A percentile compares a stretch with the other conserved stretches of the same genome.
Evolutionary conservation across 2,797 vertebrate genomes (phyloP).

Genomic region (Melanotaenia parkinsoni): DNA sequence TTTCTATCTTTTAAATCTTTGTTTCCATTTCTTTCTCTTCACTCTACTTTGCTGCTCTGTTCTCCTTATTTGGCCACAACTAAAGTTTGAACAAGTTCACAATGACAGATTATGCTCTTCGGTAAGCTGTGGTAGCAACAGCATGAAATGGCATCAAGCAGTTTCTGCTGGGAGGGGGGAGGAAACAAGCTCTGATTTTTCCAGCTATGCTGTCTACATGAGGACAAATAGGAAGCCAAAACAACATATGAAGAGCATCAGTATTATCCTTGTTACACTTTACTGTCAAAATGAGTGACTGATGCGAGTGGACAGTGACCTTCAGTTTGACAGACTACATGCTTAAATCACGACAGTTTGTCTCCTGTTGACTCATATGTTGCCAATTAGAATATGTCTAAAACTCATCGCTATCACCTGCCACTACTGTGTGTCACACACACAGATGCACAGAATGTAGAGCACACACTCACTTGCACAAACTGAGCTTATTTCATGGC

Average conservation of each 20-base stretch:
- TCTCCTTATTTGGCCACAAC: neutral
- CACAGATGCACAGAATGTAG: slow-evolving; percentile 23
- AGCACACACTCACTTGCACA: slow-evolving; percentile 22
- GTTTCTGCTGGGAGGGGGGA: slow-evolving; percentile 33
- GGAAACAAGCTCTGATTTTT: slow-evolving; percentile 49
- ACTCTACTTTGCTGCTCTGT: too few relatives aligned
- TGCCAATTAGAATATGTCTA: slow-evolving; percentile 46
- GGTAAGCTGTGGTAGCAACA: slow-evolving; percentile 30
- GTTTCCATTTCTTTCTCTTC: too few relatives aligned
- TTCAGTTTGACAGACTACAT: slow-evolving; percentile 47
- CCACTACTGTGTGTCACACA: slow-evolving; percentile 18
- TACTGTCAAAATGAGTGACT: slow-evolving; percentile 33
- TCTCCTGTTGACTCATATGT: slow-evolving; percentile 22
- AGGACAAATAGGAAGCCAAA: slow-evolving; percentile 32
- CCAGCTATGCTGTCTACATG: slow-evolving; percentile 31
- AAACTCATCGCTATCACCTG: slow-evolving; percentile 43
- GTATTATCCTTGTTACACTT: slow-evolving; percentile 51
- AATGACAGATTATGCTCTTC: slow-evolving; percentile 25
- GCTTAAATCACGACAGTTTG: slow-evolving; percentile 29
- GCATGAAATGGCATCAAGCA: slow-evolving; percentile 45
- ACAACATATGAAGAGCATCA: slow-evolving; percentile 43
- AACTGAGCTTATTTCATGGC: slow-evolving; percentile 73
- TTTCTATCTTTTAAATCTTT: too few relatives aligned
- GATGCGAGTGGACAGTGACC: slow-evolving; percentile 45
- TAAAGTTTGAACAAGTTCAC: neutral